These are phyloP conservation scores for Sarotherodon lohbergeri DNA, from an alignment of 2,113 vertebrate genomes.

Conservation along the genomic window DNA sequence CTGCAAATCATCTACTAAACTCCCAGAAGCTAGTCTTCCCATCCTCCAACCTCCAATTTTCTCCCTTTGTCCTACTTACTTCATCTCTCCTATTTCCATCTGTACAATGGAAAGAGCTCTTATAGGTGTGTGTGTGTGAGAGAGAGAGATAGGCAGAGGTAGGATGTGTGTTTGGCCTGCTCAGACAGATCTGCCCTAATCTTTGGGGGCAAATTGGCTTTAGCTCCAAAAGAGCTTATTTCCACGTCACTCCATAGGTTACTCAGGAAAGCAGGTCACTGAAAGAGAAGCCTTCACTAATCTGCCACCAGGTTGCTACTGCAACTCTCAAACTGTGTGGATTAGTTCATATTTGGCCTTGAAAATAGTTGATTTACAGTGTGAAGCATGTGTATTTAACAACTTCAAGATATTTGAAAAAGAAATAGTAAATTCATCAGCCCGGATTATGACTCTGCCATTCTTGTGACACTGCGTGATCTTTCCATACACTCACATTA, in stretches of 20 bases:
- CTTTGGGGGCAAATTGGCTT: slow-evolving; percentile 76
- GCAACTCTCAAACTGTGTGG: not conserved
- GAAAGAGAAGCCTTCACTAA: slow-evolving; percentile 57
- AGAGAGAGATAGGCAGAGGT: slow-evolving; percentile 4
- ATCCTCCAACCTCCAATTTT: not conserved
- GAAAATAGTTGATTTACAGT: not conserved
- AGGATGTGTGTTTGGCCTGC: slow-evolving; percentile 45
- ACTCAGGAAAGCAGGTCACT: slow-evolving; percentile 68
- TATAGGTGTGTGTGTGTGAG: slow-evolving; percentile 10
- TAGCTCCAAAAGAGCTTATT: slow-evolving; percentile 76
- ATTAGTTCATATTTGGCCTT: not conserved
- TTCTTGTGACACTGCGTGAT: not conserved
- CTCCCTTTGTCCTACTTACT: not conserved
- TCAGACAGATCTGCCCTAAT: slow-evolving; percentile 74
- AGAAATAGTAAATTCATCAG: not conserved
- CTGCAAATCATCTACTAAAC: not conserved
- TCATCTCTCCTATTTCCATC: not conserved
- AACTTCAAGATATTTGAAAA: not conserved
- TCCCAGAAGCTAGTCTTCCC: not conserved
- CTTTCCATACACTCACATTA: not conserved
- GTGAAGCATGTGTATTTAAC: not conserved
- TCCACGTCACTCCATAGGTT: slow-evolving; percentile 66
- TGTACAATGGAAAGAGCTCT: not conserved
- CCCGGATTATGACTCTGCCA: not conserved
- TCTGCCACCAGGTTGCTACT: slow-evolving; percentile 32